phyloP scores from a whole-genome alignment of 1,140 invertebrate species.

The Phortica variegata region DNA sequence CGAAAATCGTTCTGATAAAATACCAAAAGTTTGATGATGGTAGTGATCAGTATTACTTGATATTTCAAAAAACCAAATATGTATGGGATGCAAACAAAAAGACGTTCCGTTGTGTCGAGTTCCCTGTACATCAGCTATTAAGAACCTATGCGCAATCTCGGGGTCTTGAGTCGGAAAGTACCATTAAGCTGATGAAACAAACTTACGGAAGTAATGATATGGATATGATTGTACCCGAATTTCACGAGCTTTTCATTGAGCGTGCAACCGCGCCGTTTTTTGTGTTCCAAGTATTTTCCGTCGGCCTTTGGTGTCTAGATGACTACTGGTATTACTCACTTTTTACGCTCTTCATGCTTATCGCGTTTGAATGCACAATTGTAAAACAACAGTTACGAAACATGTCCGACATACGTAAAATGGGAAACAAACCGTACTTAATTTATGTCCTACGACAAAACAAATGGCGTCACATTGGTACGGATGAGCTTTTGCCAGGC shows the following conservation, averaged over 20 bases:
- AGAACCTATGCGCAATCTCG: constrained; percentile 81
- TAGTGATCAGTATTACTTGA: constrained; percentile 64
- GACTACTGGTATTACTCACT: constrained; percentile 98
- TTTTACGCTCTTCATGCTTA: constrained; percentile 96
- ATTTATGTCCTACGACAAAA: constrained; percentile 93
- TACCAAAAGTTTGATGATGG: constrained; percentile 60
- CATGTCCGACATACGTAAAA: constrained; percentile 99
- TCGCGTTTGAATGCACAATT: constrained; percentile 96
- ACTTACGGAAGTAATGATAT: constrained; percentile 90
- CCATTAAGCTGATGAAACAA: constrained; percentile 71
- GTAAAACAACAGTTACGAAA: constrained; percentile 97
- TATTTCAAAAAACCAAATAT: constrained; percentile 97
- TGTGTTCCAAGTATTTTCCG: constrained; percentile 94
- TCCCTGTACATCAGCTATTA: constrained; percentile 74
- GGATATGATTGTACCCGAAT: constrained; percentile 88
- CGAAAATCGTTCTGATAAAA: constrained; percentile 87
- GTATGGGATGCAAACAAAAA: constrained; percentile 81
- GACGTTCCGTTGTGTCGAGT: constrained; percentile 76
- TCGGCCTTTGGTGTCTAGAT: constrained; percentile 97
- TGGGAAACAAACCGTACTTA: constrained; percentile 96
- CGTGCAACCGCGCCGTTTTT: constrained; percentile 98
- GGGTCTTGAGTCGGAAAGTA: constrained; percentile 81
- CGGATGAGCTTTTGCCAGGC: constrained; percentile 89
- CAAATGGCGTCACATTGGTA: constrained; percentile 86
- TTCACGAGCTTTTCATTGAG: constrained; percentile 95